A percentile compares a stretch with the other conserved stretches of the same genome.
phyloP scores from a whole-genome alignment of 2,113 vertebrate species.

The Brachypodius melanocephalos region DNA sequence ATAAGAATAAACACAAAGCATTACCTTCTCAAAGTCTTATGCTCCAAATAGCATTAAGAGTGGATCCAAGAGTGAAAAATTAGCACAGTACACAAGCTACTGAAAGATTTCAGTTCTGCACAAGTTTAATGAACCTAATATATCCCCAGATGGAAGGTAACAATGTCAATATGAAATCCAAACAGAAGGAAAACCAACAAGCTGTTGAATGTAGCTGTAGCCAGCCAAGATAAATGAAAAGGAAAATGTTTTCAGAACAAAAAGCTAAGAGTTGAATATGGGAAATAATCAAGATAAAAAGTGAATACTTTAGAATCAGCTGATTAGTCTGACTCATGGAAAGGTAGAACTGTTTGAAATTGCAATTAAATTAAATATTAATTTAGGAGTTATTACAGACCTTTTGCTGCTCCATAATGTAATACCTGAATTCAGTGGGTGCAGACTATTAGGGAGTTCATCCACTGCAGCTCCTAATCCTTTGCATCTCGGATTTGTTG shows the following conservation, averaged over 20 bases:
- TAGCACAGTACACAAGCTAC: neutral
- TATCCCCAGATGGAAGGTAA: constrained; percentile 19
- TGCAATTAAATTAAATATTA: neutral
- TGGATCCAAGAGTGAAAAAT: constrained; percentile 52
- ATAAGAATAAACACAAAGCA: constrained; percentile 21
- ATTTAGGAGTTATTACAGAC: neutral
- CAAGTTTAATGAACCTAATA: constrained; percentile 35
- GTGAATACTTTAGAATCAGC: neutral
- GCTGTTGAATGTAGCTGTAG: constrained; percentile 2
- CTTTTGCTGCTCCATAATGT: neutral
- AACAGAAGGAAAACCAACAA: constrained; percentile 12
- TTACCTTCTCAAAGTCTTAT: constrained; percentile 27
- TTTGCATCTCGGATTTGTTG: neutral
- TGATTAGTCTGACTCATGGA: neutral
- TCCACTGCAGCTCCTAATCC: neutral
- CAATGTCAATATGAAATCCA: constrained; percentile 32
- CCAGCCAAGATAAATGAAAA: constrained; percentile 14
- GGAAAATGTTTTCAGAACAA: neutral
- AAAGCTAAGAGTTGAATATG: neutral
- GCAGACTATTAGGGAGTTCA: neutral
- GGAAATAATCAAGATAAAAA: neutral
- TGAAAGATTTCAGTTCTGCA: constrained; percentile 14
- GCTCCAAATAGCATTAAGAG: constrained; percentile 48
- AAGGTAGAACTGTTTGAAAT: neutral
- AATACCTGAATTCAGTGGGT: neutral